These are phyloP conservation scores for Nephila pilipes DNA, from an alignment of 1,140 invertebrate genomes.

Conservation along the genomic window DNA sequence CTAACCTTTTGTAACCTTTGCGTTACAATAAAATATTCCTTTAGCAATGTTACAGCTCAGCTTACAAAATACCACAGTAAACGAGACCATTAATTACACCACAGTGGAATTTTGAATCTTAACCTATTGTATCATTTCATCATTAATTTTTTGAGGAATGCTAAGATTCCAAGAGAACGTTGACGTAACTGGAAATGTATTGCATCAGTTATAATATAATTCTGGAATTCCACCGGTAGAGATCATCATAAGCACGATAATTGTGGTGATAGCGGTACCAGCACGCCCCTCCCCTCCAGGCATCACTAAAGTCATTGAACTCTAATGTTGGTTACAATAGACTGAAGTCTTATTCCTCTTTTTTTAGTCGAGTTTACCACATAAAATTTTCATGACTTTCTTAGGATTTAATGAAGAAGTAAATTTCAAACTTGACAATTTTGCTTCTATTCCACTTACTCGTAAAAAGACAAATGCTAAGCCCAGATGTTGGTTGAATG, in stretches of 20 bases:
- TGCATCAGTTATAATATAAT: constrained; percentile 25
- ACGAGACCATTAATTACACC: not conserved
- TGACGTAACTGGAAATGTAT: constrained; percentile 27
- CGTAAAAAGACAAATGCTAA: not conserved
- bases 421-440: not conserved
- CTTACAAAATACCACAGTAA: not conserved
- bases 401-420: not conserved
- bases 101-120: not conserved
- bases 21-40: not conserved
- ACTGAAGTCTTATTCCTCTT: not conserved
- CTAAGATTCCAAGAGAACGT: not conserved
- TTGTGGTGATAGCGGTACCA: constrained; percentile 27
- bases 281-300: constrained; percentile 13
- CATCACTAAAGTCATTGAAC: constrained; percentile 1
- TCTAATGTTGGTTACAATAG: constrained; percentile 12
- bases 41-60: not conserved
- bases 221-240: constrained; percentile 33
- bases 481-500: not conserved
- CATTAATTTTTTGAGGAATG: not conserved
- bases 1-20: not conserved
- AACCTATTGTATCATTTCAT: not conserved
- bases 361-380: not conserved
- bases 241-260: constrained; percentile 31
- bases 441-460: not conserved
- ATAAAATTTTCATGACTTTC: not conserved